These are phyloP conservation scores for Apamea epomidion DNA, from an alignment of 2,888 invertebrate genomes.

Conservation along the genomic window DNA sequence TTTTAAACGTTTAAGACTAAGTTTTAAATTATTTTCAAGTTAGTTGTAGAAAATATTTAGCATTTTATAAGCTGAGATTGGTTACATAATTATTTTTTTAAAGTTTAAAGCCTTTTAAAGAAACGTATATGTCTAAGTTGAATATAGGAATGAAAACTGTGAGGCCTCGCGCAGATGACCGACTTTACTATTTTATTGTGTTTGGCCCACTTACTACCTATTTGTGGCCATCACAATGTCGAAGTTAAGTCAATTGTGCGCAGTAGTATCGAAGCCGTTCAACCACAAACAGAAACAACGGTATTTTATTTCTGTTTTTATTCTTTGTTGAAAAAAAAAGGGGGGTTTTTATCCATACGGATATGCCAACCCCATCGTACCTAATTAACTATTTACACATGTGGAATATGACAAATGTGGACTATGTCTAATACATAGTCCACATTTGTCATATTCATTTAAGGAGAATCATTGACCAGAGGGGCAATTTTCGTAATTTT, in stretches of 20 bases:
- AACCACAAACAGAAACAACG: conserved; percentile 7
- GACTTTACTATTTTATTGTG: conserved; percentile 33
- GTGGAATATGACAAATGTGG: too few relatives aligned
- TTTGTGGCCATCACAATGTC: conserved; percentile 29
- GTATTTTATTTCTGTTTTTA: too few relatives aligned
- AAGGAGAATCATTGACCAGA: too few relatives aligned
- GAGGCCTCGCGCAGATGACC: conserved; percentile 13
- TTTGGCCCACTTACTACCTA: conserved; percentile 33
- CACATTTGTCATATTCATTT: too few relatives aligned
- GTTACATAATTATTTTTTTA: background rate
- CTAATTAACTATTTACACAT: too few relatives aligned
- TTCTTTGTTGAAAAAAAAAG: too few relatives aligned
- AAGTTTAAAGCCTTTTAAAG: background rate
- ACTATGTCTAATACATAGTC: too few relatives aligned
- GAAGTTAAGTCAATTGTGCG: conserved; percentile 28
- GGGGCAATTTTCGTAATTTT: too few relatives aligned
- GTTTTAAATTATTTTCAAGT: background rate
- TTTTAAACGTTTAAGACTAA: background rate
- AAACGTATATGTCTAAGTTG: background rate
- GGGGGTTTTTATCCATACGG: too few relatives aligned
- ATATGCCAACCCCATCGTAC: too few relatives aligned
- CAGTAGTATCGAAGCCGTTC: conserved; percentile 17
- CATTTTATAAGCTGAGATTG: background rate
- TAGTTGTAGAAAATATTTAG: background rate
- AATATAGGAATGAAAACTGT: background rate